Conservation (phyloP, 2,113 vertebrate genomes). For the Oncorhynchus tshawytscha region DNA sequence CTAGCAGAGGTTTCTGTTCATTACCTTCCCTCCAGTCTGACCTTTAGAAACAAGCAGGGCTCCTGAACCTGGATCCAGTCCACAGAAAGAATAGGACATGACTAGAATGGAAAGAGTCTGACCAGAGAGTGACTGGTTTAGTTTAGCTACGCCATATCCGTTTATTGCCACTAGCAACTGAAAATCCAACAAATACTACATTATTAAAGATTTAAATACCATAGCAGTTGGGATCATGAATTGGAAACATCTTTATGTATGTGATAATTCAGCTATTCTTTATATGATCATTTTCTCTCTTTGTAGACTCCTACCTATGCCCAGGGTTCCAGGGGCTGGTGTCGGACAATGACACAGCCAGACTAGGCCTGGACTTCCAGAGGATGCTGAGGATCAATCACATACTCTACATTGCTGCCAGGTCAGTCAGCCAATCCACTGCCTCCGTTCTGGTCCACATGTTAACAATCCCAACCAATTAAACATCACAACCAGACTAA, state of each 20-base stretch:
- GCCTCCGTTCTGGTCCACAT: neutral
- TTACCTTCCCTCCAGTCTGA: too few species aligned
- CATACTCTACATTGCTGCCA: slow-evolving; percentile 82
- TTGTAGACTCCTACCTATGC: slow-evolving; percentile 68
- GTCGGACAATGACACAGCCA: slow-evolving; percentile 72
- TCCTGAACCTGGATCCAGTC: too few species aligned
- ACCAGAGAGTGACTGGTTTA: too few species aligned
- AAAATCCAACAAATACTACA: neutral
- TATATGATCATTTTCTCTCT: neutral
- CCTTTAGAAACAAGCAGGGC: too few species aligned
- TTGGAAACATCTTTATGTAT: too few species aligned
- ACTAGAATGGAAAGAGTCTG: too few species aligned
- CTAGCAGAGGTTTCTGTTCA: too few species aligned
- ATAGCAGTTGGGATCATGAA: too few species aligned
- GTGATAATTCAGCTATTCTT: neutral
- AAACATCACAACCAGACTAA: neutral
- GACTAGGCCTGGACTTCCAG: slow-evolving; percentile 85
- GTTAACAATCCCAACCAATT: neutral
- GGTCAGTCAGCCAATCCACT: slow-evolving; percentile 65
- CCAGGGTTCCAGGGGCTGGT: slow-evolving; percentile 78
- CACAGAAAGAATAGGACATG: too few species aligned
- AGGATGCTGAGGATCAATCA: slow-evolving; percentile 81
- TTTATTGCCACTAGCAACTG: neutral
- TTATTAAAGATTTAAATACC: too few species aligned
- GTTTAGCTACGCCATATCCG: too few species aligned